Conservation (phyloP, 2,888 invertebrate genomes). For the Dryobotodes eremita region DNA sequence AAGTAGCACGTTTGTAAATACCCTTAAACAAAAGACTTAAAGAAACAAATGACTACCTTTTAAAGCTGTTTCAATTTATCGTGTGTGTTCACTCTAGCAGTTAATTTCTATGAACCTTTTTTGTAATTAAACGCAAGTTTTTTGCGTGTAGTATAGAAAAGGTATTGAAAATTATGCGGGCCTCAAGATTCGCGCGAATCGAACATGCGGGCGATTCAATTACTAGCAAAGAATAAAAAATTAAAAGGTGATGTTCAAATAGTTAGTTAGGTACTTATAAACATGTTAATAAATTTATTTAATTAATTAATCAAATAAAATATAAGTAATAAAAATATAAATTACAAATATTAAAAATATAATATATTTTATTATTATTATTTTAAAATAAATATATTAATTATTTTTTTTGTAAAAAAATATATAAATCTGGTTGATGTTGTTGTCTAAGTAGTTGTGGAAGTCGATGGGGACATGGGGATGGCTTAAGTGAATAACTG, state of each 20-base stretch:
- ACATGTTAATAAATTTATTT: background rate
- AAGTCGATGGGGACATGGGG: background rate
- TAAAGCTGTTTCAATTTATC: slow-evolving; percentile 35
- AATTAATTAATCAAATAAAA: too few relatives aligned
- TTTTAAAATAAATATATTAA: too few relatives aligned
- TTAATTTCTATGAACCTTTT: slow-evolving; percentile 51
- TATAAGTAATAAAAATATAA: too few relatives aligned
- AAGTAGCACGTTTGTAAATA: background rate
- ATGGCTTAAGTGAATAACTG: background rate
- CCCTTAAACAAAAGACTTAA: background rate
- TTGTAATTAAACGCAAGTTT: slow-evolving; percentile 42
- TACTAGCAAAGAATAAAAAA: slow-evolving; percentile 62
- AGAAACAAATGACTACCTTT: slow-evolving; percentile 2
- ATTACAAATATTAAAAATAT: too few relatives aligned
- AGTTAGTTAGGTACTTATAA: slow-evolving; percentile 29
- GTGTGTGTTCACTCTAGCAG: slow-evolving; percentile 43
- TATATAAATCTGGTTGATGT: too few relatives aligned
- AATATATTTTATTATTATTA: too few relatives aligned
- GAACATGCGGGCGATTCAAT: slow-evolving; percentile 66
- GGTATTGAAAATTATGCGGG: slow-evolving; percentile 59
- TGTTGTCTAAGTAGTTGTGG: too few relatives aligned
- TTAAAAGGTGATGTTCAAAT: slow-evolving; percentile 32
- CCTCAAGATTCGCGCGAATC: slow-evolving; percentile 42
- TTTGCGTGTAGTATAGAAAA: slow-evolving; percentile 22
- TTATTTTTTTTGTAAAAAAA: too few relatives aligned